Conservation (phyloP, 2,888 invertebrate genomes). For the Pristionchus entomophagus region DNA sequence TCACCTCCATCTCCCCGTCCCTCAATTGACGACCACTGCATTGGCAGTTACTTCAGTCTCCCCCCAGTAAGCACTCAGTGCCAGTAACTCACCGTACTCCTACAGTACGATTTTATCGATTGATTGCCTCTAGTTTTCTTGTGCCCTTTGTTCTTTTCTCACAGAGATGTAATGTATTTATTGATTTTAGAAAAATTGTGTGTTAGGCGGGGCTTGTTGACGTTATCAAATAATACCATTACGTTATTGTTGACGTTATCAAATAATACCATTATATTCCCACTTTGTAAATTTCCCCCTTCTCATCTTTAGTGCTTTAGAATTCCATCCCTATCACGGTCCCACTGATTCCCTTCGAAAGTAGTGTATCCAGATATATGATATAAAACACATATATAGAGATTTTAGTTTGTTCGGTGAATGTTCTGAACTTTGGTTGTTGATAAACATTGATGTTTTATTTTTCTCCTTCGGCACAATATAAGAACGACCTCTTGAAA, state of each 20-base stretch:
- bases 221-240: slow-evolving; percentile 19
- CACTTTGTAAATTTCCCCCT: slow-evolving; percentile 19
- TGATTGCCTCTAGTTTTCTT: too few species aligned
- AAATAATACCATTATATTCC: too few species aligned
- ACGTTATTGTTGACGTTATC: too few species aligned
- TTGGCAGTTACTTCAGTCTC: too few species aligned
- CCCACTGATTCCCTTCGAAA: slow-evolving; percentile 19
- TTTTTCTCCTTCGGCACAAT: too few species aligned
- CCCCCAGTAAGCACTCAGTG: neutral
- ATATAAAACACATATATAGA: too few species aligned
- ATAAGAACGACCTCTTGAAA: too few species aligned
- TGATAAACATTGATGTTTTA: too few species aligned
- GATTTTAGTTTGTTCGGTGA: too few species aligned
- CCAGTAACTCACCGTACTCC: slow-evolving; percentile 30
- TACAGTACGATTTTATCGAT: neutral
- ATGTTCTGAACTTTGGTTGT: too few species aligned
- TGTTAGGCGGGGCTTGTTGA: neutral
- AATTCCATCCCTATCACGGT: neutral
- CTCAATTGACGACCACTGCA: neutral
- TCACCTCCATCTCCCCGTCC: slow-evolving; percentile 32
- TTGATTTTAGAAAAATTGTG: slow-evolving; percentile 11
- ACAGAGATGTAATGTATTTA: slow-evolving; percentile 24
- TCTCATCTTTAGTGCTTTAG: neutral
- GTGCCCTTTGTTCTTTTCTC: too few species aligned
- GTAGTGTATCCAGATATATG: neutral